phyloP scores from a whole-genome alignment of 2,113 vertebrate genomes.

The Phyllostomus hastatus region DNA sequence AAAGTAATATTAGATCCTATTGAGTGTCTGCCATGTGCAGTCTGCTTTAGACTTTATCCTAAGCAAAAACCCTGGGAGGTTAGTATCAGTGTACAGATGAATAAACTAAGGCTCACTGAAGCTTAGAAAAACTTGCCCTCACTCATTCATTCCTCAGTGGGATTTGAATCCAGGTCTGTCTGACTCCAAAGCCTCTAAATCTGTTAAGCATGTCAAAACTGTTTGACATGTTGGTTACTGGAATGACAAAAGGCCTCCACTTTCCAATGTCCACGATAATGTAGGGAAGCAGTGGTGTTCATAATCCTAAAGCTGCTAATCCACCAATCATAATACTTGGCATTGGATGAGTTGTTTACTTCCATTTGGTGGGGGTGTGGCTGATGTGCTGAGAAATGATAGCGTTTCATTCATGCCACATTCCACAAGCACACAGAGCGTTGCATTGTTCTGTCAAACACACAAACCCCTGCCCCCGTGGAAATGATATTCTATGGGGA shows the following conservation, averaged over 20 bases:
- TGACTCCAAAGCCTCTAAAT: neutral
- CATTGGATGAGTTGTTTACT: neutral
- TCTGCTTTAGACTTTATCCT: neutral
- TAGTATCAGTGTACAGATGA: neutral
- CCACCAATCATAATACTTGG: neutral
- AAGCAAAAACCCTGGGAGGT: neutral
- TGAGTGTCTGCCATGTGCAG: rapidly evolving
- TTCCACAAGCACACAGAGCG: neutral
- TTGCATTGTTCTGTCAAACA: neutral
- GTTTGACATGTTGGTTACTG: neutral
- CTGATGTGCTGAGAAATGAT: neutral
- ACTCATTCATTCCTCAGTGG: neutral
- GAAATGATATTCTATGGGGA: neutral
- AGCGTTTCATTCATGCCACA: neutral
- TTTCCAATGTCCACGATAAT: neutral
- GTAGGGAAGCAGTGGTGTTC: neutral
- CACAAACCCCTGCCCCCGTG: neutral
- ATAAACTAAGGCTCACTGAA: neutral
- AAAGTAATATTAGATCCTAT: neutral
- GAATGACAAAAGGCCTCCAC: neutral
- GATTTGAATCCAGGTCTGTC: neutral
- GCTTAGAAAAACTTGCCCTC: neutral
- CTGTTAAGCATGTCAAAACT: neutral
- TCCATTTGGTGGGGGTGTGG: neutral
- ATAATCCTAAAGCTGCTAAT: neutral